These are phyloP conservation scores for Brachyhypopomus gauderio DNA, from an alignment of 2,113 vertebrate genomes.

Conservation along the genomic window DNA sequence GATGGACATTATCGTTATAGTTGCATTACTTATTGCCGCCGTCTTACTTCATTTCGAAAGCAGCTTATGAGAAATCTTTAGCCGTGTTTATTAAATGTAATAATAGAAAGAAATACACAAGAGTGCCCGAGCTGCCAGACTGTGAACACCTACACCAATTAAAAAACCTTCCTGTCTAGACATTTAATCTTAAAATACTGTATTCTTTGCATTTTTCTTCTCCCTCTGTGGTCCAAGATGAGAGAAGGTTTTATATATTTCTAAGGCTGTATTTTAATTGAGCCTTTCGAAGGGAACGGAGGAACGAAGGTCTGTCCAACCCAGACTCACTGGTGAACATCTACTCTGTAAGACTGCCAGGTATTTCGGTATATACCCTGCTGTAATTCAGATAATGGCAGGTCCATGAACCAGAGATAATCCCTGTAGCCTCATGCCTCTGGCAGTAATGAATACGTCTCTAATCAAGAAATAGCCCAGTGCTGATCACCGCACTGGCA, in stretches of 20 bases:
- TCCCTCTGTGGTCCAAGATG: not conserved
- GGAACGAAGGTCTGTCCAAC: not conserved
- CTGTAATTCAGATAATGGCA: constrained; percentile 42
- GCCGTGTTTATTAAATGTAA: too few species aligned
- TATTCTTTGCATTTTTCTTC: not conserved
- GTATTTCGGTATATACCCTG: constrained; percentile 31
- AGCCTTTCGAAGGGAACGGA: not conserved
- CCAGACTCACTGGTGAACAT: not conserved
- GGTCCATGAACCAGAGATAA: constrained; percentile 34
- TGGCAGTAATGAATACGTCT: constrained; percentile 28
- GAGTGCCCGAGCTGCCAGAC: too few species aligned
- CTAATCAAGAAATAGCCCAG: constrained; percentile 31
- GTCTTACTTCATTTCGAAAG: too few species aligned
- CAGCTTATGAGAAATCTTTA: too few species aligned
- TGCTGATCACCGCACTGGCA: not conserved
- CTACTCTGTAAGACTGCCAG: constrained; percentile 1
- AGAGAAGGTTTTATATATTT: not conserved
- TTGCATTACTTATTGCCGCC: too few species aligned
- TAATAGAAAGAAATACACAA: too few species aligned
- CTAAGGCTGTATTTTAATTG: not conserved
- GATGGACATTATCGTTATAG: too few species aligned
- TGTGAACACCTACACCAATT: too few species aligned
- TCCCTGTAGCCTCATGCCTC: not conserved
- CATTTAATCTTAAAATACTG: not conserved
- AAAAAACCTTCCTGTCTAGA: too few species aligned